A percentile compares a stretch with the other conserved stretches of the same genome.
Evolutionary conservation across 2,888 invertebrate species (phyloP).

Genomic region (Meghimatium bilineatum): DNA sequence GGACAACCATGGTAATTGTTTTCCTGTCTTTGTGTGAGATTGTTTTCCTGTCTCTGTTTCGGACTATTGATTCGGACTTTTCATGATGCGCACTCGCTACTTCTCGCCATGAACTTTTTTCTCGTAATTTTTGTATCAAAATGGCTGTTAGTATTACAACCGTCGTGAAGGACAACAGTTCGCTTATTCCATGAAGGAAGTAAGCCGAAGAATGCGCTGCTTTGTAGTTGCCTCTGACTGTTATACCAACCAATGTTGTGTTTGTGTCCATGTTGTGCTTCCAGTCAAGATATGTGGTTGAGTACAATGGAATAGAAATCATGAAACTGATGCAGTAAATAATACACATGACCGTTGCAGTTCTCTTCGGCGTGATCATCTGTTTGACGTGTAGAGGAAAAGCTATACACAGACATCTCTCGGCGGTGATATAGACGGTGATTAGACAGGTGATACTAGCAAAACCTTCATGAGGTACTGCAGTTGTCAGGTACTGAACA

Average conservation of each 20-base stretch:
- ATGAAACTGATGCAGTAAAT: neutral
- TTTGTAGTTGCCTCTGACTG: neutral
- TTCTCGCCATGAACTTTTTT: neutral
- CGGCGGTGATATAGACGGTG: neutral
- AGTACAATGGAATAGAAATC: neutral
- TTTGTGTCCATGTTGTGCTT: neutral
- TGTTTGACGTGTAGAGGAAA: constrained; percentile 4
- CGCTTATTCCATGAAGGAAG: neutral
- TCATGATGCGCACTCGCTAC: neutral
- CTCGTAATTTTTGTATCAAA: neutral
- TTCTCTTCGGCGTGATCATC: neutral
- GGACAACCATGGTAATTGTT: neutral
- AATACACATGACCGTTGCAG: neutral
- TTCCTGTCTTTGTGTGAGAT: neutral
- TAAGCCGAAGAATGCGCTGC: no score
- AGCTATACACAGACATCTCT: constrained; percentile 14
- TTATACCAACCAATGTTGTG: neutral
- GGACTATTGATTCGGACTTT: neutral
- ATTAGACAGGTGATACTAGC: neutral
- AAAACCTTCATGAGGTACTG: neutral
- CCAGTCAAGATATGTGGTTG: neutral
- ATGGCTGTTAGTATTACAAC: neutral
- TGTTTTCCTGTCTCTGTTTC: neutral
- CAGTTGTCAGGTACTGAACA: neutral
- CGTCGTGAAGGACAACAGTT: neutral